Evolutionary conservation across 2,888 invertebrate species (phyloP).

Genomic region (Parthenolecanium corni): DNA sequence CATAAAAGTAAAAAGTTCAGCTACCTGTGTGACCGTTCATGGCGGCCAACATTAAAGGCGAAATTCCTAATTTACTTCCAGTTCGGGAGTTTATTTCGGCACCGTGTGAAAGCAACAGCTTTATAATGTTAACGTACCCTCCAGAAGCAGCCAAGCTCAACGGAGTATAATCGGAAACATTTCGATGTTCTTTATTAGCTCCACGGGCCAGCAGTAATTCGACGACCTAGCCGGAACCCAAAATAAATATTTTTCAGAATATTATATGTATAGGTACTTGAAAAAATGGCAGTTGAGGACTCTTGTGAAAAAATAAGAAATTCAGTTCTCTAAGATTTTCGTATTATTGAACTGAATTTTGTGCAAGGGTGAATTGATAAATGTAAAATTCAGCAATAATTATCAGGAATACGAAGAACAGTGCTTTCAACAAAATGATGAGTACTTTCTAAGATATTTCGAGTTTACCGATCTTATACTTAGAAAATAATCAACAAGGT

Average conservation of each 20-base stretch:
- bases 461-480: too few species aligned
- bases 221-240: slow-evolving; percentile 62
- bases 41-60: slow-evolving; percentile 96
- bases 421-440: too few species aligned
- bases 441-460: too few species aligned
- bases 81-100: slow-evolving; percentile 98
- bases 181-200: slow-evolving; percentile 95
- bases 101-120: slow-evolving; percentile 79
- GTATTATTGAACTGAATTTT: not conserved
- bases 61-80: slow-evolving; percentile 93
- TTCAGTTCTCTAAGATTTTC: not conserved
- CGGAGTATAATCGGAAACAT: slow-evolving; percentile 98
- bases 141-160: slow-evolving; percentile 96
- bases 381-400: too few species aligned
- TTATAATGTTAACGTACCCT: slow-evolving; percentile 96
- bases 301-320: not conserved
- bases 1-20: slow-evolving; percentile 25
- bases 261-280: too few species aligned
- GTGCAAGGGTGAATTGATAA: not conserved
- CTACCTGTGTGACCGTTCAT: slow-evolving; percentile 88
- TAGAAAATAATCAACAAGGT: too few species aligned
- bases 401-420: too few species aligned
- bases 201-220: slow-evolving; percentile 76
- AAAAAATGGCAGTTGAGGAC: too few species aligned
- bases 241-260: slow-evolving; percentile 19